Evolutionary conservation across 2,113 vertebrate genomes (phyloP), one percentile per base, ranked within the genome.

Genomic region (Ariopsis seemanni): DNA sequence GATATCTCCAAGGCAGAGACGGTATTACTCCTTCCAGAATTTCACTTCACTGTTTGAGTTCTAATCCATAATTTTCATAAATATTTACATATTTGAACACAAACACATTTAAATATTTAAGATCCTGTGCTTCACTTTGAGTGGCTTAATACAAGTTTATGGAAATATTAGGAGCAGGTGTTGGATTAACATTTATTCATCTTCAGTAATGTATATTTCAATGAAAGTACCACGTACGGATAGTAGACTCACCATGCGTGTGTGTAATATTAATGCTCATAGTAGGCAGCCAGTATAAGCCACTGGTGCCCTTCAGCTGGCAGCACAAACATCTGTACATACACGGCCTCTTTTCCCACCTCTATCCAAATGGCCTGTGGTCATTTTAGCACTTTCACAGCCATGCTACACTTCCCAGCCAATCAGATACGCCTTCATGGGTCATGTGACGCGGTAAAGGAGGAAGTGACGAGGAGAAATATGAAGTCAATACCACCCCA

Each of bases 371-470:
- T 77, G 62, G 80, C 91, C 86, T 90, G 85, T 82, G 77, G 87
- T 83, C 75, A 84, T 81, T 86, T 84, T 85, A 88, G 34, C 55
- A 50, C 17, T 82, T 82, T 69, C 6, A 6, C 82, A 71, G 86
- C 90, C 87, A 84, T 92, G 88, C 82, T 91, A n/a, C 69, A 87
- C 83, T 60, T 85, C 65, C 62, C 83, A 65, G 89, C 95, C 94
- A 95, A 93, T 95, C 89, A 86, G 50, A 74, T 82, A 58, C 63
- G 80, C 77, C 25, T 18, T 0, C 75, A 3, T 52, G 4, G 27
- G 60, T 94, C 94, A 95, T 90, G 87, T 95, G 95, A 93, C 78
- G 87, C 88, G 91, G 86, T 88, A 65, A 90, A 94, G 92, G 94
- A 95, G 94, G 92, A 95, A 95, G 91, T 93, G 78, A 88, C 84